Base-by-base conservation (phyloP, 1,140 invertebrate species). In the Cyrtorhinus lividipennis region DNA sequence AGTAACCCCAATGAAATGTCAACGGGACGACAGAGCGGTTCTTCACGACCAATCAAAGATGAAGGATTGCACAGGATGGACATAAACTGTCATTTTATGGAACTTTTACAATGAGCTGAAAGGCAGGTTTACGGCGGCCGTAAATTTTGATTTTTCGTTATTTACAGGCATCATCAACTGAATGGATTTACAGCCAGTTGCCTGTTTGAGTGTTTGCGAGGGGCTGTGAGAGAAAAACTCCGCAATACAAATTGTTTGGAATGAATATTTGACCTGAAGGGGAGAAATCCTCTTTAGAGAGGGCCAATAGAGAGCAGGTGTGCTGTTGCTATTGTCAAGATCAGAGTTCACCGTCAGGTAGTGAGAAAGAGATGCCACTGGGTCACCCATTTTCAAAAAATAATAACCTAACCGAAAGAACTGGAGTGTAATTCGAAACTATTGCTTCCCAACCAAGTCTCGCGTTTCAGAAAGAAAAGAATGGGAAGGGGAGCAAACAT, bases 391-490 rank as follows among this genome's bases (percentile, higher is more conserved):
- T 53, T 53, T 53, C 48, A n/a, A n/a, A 8, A 12, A 53, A 53
- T 53, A 53, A 53, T 15, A 15, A 53, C 48, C 48, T n/a, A n/a
- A 38, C 5, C 30, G 5, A 15, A 8, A 8, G 30, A 38, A 38
- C 30, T 53, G 12, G 48, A 5, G 48, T 53, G 48, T 53, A 53
- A 53, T 53, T 20, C 20, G 48, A 53, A 20, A 53, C 48, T 53
- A 53, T 53, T 20, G 48, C 10, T 5, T 20, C 20, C 48, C 12
- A 53, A 8, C 8, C 20, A 10, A 10, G 48, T 12, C 48, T 53
- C 48, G 10, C 48, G 48, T 53, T 53, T 53, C 48, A 53, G 48
- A 53, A 53, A 53, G 20, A 53, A 53, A 53, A 53, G 48, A 22
- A 53, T 53, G 48, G 48, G 48, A 53, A 3, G 48, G 18, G 48